These are phyloP conservation scores for Odobenus rosmarus DNA, from an alignment of 2,113 vertebrate genomes.

Conservation along the genomic window DNA sequence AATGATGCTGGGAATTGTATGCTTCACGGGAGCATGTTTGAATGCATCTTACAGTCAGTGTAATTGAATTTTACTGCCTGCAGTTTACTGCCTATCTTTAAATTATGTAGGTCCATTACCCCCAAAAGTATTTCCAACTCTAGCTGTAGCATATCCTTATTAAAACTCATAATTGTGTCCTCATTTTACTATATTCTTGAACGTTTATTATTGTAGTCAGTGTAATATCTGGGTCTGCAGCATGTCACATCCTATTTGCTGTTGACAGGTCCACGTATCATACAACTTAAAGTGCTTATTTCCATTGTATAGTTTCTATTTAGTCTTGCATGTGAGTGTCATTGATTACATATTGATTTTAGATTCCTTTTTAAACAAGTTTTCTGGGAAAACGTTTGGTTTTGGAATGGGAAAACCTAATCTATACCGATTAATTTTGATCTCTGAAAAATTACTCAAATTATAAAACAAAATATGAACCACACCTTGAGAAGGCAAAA, in stretches of 20 bases:
- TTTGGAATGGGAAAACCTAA: slow-evolving; percentile 47
- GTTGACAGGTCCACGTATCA: not conserved
- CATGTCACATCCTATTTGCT: slow-evolving; percentile 21
- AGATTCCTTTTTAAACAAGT: slow-evolving; percentile 36
- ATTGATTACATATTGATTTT: slow-evolving; percentile 64
- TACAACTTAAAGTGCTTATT: slow-evolving; percentile 12
- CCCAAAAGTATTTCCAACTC: slow-evolving; percentile 58
- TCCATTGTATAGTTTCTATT: not conserved
- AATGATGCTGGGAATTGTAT: not conserved
- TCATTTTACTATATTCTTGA: slow-evolving; percentile 38
- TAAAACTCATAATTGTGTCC: slow-evolving; percentile 63
- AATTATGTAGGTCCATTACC: slow-evolving; percentile 70
- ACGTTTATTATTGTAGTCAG: slow-evolving; percentile 35
- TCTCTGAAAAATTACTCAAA: slow-evolving; percentile 36
- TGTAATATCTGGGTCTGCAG: not conserved
- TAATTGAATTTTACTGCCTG: slow-evolving; percentile 73
- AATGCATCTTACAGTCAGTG: slow-evolving; percentile 31
- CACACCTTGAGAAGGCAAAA: not conserved
- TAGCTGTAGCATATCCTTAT: slow-evolving; percentile 45
- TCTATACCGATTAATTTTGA: slow-evolving; percentile 46
- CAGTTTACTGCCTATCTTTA: slow-evolving; percentile 64
- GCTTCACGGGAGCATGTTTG: slow-evolving; percentile 50
- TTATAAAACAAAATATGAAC: not conserved
- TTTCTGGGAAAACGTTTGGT: not conserved
- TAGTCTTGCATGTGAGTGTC: not conserved